A percentile compares a stretch with the other conserved stretches of the same genome.
Evolutionary conservation across 2,888 invertebrate genomes (phyloP).

Genomic region (Drosophila kambysellisi): DNA sequence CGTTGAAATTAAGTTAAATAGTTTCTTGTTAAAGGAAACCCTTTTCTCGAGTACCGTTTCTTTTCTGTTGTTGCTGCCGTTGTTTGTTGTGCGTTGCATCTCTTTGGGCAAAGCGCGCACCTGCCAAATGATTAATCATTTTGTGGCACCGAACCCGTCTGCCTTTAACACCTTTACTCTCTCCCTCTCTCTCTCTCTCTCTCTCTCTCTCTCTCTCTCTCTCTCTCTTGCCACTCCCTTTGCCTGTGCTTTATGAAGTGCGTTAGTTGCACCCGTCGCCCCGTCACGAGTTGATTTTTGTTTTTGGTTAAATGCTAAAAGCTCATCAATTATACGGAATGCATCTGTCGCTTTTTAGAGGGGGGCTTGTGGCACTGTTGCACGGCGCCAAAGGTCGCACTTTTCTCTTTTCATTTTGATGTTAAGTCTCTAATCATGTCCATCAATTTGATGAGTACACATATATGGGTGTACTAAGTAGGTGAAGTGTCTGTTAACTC

Average conservation of each 20-base stretch:
- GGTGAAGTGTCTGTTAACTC: conserved; percentile 13
- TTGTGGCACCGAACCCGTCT: conserved; percentile 54
- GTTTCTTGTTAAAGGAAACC: conserved; percentile 78
- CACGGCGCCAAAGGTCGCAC: conserved; percentile 77
- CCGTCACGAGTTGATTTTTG: conserved; percentile 41
- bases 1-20: conserved; percentile 79
- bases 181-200: conserved; percentile 1
- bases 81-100: conserved; percentile 14
- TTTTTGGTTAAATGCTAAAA: conserved; percentile 74
- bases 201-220: conserved; percentile 2
- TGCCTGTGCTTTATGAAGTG: conserved; percentile 21
- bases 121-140: conserved; percentile 84
- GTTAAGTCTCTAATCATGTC: conserved; percentile 75
- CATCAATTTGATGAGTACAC: conserved; percentile 74
- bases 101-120: conserved; percentile 66
- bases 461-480: conserved; percentile 23
- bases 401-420: conserved; percentile 64
- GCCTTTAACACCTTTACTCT: conserved; percentile 65
- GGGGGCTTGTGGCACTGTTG: conserved; percentile 37
- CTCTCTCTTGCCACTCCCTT: conserved; percentile 1
- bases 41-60: conserved; percentile 66
- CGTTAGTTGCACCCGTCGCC: conserved; percentile 45
- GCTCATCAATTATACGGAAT: conserved; percentile 79
- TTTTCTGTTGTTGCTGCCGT: conserved; percentile 20
- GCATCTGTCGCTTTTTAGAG: conserved; percentile 67